These are phyloP conservation scores for Auanema freiburgensis DNA, from an alignment of 2,888 invertebrate species.

Conservation along the genomic window DNA sequence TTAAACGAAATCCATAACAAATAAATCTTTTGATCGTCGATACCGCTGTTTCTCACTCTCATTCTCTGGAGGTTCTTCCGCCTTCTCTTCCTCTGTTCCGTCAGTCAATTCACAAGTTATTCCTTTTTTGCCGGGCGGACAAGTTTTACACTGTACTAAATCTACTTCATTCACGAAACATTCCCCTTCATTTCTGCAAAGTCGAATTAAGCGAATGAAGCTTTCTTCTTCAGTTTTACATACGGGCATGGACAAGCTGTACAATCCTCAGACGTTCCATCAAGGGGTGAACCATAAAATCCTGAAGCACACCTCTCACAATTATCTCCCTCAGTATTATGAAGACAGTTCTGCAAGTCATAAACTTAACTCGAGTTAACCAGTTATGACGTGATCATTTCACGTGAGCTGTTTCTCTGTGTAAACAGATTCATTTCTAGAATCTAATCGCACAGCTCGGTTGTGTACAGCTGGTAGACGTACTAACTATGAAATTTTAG, in stretches of 20 bases:
- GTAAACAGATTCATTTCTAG: not conserved
- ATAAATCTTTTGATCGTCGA: too few relatives aligned
- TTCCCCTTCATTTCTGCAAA: conserved; percentile 31
- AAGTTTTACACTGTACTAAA: conserved; percentile 31
- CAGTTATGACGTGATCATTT: not conserved
- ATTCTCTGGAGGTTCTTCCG: too few relatives aligned
- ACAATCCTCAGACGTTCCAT: conserved; percentile 83
- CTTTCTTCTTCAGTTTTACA: conserved; percentile 56
- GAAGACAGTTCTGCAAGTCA: conserved; percentile 66
- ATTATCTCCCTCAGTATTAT: conserved; percentile 67
- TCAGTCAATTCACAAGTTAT: conserved; percentile 32
- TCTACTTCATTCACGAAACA: conserved; percentile 25
- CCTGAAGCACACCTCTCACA: conserved; percentile 73
- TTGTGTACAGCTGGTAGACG: too few relatives aligned
- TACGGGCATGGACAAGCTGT: conserved; percentile 89
- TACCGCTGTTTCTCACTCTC: too few relatives aligned
- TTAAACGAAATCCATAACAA: too few relatives aligned
- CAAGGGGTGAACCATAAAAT: conserved; percentile 86
- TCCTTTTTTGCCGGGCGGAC: conserved; percentile 35
- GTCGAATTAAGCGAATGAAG: not conserved
- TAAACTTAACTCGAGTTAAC: not conserved
- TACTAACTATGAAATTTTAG: too few relatives aligned
- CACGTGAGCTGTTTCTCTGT: not conserved
- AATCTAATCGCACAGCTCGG: too few relatives aligned
- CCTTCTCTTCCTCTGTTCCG: not conserved